phyloP scores from a whole-genome alignment of 2,888 invertebrate genomes.

The Cryptocheilus praepositus region DNA sequence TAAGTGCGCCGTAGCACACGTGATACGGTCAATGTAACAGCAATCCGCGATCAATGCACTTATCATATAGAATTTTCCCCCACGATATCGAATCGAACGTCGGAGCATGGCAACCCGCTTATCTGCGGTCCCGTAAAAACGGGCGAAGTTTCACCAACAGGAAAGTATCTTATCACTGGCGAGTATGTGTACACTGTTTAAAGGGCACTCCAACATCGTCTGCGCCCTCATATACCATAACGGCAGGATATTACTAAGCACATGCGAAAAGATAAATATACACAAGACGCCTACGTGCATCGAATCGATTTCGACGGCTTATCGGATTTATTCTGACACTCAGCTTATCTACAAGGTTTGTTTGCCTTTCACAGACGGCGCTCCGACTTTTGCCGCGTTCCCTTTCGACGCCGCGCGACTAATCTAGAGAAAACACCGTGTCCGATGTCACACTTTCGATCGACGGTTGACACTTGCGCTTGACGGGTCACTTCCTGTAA shows the following conservation, averaged over 20 bases:
- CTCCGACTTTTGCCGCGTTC: not conserved
- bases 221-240: not conserved
- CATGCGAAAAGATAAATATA: slow-evolving; percentile 49
- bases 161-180: slow-evolving; percentile 40
- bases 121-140: slow-evolving; percentile 23
- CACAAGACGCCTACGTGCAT: slow-evolving; percentile 37
- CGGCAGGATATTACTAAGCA: slow-evolving; percentile 29
- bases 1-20: too few relatives aligned
- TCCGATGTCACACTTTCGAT: too few relatives aligned
- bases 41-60: too few relatives aligned
- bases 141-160: slow-evolving; percentile 21
- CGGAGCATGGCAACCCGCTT: not conserved
- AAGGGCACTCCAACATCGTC: slow-evolving; percentile 17
- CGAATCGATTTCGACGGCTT: slow-evolving; percentile 46
- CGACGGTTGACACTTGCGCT: too few relatives aligned
- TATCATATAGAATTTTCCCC: not conserved
- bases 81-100: not conserved
- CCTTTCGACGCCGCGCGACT: too few relatives aligned
- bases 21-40: too few relatives aligned
- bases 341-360: slow-evolving; percentile 32
- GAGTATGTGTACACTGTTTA: slow-evolving; percentile 8
- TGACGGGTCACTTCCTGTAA: too few relatives aligned
- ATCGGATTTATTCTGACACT: slow-evolving; percentile 40
- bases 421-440: too few relatives aligned
- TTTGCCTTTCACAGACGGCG: slow-evolving; percentile 35